Conservation (phyloP, 2,113 vertebrate genomes). For the Chloropsis cyanopogon region DNA sequence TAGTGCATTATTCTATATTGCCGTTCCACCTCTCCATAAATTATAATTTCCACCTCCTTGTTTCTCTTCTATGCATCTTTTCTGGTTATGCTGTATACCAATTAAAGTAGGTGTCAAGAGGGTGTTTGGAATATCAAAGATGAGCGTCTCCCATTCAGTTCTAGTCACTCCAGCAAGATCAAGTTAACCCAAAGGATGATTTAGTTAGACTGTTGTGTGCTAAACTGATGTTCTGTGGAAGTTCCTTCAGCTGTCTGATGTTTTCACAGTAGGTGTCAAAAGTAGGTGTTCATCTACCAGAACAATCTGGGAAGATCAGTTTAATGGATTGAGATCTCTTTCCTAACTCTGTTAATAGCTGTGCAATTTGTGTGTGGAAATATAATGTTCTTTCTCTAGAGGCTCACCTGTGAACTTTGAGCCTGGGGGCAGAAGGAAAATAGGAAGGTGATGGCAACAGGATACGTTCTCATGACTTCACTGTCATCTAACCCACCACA, state of each 20-base stretch:
- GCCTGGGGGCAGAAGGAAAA: too few relatives aligned
- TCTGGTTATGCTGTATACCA: neutral
- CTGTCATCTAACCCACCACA: neutral
- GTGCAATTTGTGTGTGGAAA: neutral
- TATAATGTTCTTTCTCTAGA: neutral
- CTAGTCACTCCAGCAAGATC: neutral
- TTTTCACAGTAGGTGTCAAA: neutral
- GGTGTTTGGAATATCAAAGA: neutral
- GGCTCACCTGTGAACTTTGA: neutral
- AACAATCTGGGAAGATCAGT: neutral
- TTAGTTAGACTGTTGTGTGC: neutral
- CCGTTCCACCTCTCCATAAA: neutral
- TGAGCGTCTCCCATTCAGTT: neutral
- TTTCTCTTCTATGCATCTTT: neutral
- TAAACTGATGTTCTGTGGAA: neutral
- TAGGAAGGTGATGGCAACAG: accelerated
- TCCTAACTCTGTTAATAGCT: neutral
- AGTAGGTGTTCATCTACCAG: neutral
- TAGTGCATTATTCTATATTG: neutral
- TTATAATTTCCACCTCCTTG: neutral
- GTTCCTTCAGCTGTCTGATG: neutral
- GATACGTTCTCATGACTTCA: neutral
- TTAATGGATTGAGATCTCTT: neutral
- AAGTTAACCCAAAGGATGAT: neutral
- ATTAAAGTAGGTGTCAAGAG: neutral